Base-by-base conservation (phyloP, 2,113 vertebrate species). In the Morone chrysops region DNA sequence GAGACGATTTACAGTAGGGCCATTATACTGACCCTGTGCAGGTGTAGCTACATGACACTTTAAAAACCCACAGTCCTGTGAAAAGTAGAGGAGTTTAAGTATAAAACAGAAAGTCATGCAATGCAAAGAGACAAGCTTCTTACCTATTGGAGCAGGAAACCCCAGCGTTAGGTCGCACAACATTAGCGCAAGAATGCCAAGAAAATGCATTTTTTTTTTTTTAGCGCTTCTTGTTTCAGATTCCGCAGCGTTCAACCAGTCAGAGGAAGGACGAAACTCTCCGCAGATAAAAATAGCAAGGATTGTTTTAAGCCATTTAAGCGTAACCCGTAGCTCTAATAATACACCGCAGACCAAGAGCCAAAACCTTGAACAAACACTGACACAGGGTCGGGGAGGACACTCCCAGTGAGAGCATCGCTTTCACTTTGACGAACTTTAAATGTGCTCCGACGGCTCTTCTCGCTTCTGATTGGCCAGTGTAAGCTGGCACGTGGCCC, bases 111-210 rank as follows among this genome's bases (percentile, higher is more conserved):
- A 31, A 60, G 13, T 4, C 47, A 41, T 11, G 4, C 43, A 63
- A 62, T 17, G 31, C 25, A 72, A 50, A 56, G 12, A 12, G 16
- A 38, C 6, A 11, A 5, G 25, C 12, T 16, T 43, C 90, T 91
- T 84, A 94, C 93, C 93, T 7, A 83, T 56, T n/a, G 78, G 82
- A 59, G n/a, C 57, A 13, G 75, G 70, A 47, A 70, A 5, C 8
- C 11, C 67, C 59, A 5, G 51, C 0, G 70, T 62, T 0, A 70
- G 1, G 0, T 48, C 70, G 9, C 31, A 48, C 0, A 67, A 9
- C 13, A 75, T 4, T 0, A 88, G 36, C 36, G 79, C 12, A 41
- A 92, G 3, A 75, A 82, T 2, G 9, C 6, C 18, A 43, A 61
- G 20, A 31, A 80, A 48, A 56, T n/a, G 1, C 91, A 94, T 92